Base-by-base conservation (phyloP, 2,888 invertebrate genomes). In the Hyles lineata region DNA sequence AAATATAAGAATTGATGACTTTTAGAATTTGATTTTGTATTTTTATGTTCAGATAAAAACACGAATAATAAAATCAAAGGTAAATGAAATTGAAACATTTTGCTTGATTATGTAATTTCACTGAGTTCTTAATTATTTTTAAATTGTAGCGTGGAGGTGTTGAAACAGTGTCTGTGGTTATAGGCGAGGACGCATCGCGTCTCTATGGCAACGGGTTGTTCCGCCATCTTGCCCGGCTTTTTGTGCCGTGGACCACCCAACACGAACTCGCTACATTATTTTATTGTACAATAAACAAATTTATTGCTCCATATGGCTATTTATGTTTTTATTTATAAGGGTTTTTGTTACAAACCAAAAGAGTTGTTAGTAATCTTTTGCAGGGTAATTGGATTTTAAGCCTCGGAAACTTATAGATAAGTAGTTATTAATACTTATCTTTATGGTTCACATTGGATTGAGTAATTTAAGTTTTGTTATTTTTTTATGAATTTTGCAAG, bases 251-350 rank as follows among this genome's bases (percentile, higher is more conserved):
- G 94, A 94, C 94, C 94, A 94, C 94, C 94, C 94, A 94, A 83
- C 89, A 88, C 87, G 93, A 86, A 85, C 88, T 87, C 85, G 89
- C 90, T 89, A 90, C 90, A 93, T 94, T 93, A 94, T 93, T 94
- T 94, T 94, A 94, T 94, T 93, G 91, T 93, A 93, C 92, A 90
- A 93, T 94, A 93, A 94, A 94, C 91, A 92, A 92, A 94, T 94
- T 94, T 94, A 94, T 93, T 92, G 90, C 93, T 90, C 89, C 91
- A 93, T 92, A 93, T 91, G 93, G 89, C 89, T 93, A 90, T 93
- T 92, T 92, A 90, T 92, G 90, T 90, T 92, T 93, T 92, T 93
- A 92, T 93, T 93, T 92, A 91, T 92, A 91, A 92, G 90, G 87
- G 89, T 90, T 90, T 90, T 91, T 91, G 90, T 92, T 89, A 85